phyloP scores from a whole-genome alignment of 2,888 invertebrate genomes.

The Rotaria socialis region DNA sequence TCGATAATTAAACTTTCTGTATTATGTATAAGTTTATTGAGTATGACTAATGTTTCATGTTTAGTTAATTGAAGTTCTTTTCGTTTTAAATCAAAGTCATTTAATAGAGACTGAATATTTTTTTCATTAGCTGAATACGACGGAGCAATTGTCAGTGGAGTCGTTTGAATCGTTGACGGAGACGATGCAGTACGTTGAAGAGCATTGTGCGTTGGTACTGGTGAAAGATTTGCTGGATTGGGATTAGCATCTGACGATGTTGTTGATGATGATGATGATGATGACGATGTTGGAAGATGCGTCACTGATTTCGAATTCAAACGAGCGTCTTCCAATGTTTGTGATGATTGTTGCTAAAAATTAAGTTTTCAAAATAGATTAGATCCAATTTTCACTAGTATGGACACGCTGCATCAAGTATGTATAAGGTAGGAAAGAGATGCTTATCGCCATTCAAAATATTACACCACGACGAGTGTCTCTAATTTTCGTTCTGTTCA shows the following conservation, averaged over 20 bases:
- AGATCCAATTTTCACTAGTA: no score
- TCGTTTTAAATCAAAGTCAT: background rate
- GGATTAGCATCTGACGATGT: background rate
- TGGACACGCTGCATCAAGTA: background rate
- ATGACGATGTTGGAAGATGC: background rate
- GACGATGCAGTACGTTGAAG: slow-evolving; percentile 24
- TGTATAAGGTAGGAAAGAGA: no score
- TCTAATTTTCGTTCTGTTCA: no score
- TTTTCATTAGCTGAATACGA: background rate
- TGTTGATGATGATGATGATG: slow-evolving; percentile 37
- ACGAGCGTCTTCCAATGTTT: background rate
- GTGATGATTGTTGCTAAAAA: background rate
- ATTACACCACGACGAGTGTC: no score
- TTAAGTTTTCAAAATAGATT: background rate
- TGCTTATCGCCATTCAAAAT: no score
- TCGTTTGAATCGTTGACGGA: background rate
- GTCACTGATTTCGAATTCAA: background rate
- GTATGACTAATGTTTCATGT: slow-evolving; percentile 7
- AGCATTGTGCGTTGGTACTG: no score
- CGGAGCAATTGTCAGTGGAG: background rate
- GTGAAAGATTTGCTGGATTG: background rate
- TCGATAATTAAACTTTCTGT: slow-evolving; percentile 11
- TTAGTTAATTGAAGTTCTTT: slow-evolving; percentile 12
- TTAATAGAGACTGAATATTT: background rate
- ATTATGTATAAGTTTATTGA: background rate